Evolutionary conservation across 2,113 vertebrate genomes (phyloP).

Genomic region (Gavia stellata): DNA sequence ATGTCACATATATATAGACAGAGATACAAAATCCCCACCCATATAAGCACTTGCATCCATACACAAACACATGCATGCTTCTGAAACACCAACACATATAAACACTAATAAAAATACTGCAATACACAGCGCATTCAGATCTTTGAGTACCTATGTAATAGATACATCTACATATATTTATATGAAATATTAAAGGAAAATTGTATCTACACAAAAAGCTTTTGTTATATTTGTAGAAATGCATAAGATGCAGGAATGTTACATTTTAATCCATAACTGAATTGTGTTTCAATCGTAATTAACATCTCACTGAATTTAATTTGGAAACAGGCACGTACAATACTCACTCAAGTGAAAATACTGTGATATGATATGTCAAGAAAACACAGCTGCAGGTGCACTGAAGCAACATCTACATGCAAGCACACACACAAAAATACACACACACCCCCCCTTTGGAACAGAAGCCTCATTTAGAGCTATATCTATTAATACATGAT

Average conservation of each 20-base stretch:
- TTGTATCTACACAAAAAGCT: not conserved
- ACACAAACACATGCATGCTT: constrained; percentile 42
- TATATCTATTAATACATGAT: not conserved
- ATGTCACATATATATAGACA: constrained; percentile 48
- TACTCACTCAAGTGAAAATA: not conserved
- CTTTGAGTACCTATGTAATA: not conserved
- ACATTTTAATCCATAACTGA: not conserved
- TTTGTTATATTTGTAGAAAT: not conserved
- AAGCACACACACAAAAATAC: not conserved
- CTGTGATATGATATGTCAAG: not conserved
- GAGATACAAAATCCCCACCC: constrained; percentile 45
- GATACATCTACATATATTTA: not conserved
- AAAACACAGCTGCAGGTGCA: constrained; percentile 44
- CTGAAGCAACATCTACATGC: constrained; percentile 40
- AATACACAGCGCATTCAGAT: not conserved
- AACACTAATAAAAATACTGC: constrained; percentile 12
- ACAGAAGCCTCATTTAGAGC: not conserved
- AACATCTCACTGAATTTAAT: not conserved
- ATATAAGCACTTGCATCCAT: constrained; percentile 20
- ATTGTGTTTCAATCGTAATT: not conserved
- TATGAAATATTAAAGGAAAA: not conserved
- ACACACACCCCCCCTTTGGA: not conserved
- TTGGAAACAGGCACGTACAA: not conserved
- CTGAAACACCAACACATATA: constrained; percentile 32
- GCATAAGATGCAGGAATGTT: not conserved